Percentiles rank a stretch among this genome's conserved stretches.
phyloP scores from a whole-genome alignment of 2,888 invertebrate species.

The Sarcophaga caerulescens region DNA sequence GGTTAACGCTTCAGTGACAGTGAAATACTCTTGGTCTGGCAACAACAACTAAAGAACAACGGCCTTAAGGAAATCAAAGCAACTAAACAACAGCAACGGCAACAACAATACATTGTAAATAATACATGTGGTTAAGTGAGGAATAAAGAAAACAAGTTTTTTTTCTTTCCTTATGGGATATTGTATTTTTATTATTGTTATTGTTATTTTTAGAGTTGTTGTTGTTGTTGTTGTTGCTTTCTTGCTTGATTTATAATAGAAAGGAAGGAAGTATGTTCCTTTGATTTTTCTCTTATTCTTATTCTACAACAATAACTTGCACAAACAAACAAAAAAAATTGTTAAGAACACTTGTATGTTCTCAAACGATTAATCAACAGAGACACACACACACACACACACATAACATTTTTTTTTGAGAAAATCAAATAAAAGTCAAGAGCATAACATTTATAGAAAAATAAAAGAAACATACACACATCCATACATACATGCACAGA shows the following conservation, averaged over 20 bases:
- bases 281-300: constrained; percentile 48
- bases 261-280: constrained; percentile 62
- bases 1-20: constrained; percentile 65
- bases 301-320: neutral
- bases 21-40: constrained; percentile 30
- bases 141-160: neutral
- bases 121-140: constrained; percentile 46
- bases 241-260: neutral
- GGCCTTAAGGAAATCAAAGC: constrained; percentile 44
- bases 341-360: constrained; percentile 54
- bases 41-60: constrained; percentile 10
- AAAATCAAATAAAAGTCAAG: constrained; percentile 37
- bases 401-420: constrained; percentile 1
- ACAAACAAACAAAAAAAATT: constrained; percentile 14
- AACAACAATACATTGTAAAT: constrained; percentile 32
- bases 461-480: no score
- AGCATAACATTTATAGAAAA: constrained; percentile 10
- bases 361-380: constrained; percentile 41
- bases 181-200: no score
- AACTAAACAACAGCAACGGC: constrained; percentile 12
- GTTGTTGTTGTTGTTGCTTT: no score
- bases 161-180: no score
- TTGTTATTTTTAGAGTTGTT: no score
- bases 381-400: neutral
- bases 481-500: no score